Percentiles rank a stretch among this genome's conserved stretches.
Evolutionary conservation across 2,797 vertebrate species (phyloP).

Genomic region (Psittacula echo): DNA sequence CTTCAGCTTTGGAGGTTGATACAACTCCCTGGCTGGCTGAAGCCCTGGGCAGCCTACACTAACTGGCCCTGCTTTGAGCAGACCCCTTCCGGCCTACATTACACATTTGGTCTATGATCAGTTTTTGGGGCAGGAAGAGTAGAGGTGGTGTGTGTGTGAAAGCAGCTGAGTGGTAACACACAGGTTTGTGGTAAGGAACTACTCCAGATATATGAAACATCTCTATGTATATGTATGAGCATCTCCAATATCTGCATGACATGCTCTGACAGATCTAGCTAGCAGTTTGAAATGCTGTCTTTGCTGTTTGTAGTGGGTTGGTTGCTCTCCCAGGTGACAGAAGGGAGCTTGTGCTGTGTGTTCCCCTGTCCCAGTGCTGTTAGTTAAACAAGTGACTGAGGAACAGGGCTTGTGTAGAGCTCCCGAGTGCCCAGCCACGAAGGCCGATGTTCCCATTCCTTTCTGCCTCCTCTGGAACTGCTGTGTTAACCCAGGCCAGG

Average conservation of each 20-base stretch:
- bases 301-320: neutral
- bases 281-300: neutral
- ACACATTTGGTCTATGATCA: neutral
- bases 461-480: neutral
- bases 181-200: neutral
- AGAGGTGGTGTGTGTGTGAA: neutral
- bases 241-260: neutral
- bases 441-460: neutral
- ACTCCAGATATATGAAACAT: neutral
- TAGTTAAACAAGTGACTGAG: neutral
- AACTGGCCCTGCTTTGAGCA: neutral
- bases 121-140: accelerated
- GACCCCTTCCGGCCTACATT: neutral
- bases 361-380: neutral
- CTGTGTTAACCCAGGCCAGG: neutral
- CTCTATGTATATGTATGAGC: neutral
- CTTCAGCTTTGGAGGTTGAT: neutral
- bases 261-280: neutral
- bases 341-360: neutral
- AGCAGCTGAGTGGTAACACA: neutral
- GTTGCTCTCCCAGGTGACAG: neutral
- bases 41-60: neutral
- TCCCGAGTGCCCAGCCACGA: neutral
- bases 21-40: neutral
- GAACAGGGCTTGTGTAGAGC: neutral